Evolutionary conservation across 2,888 invertebrate species (phyloP), one percentile per base, ranked within the genome.

Genomic region (Morinoia aosen): DNA sequence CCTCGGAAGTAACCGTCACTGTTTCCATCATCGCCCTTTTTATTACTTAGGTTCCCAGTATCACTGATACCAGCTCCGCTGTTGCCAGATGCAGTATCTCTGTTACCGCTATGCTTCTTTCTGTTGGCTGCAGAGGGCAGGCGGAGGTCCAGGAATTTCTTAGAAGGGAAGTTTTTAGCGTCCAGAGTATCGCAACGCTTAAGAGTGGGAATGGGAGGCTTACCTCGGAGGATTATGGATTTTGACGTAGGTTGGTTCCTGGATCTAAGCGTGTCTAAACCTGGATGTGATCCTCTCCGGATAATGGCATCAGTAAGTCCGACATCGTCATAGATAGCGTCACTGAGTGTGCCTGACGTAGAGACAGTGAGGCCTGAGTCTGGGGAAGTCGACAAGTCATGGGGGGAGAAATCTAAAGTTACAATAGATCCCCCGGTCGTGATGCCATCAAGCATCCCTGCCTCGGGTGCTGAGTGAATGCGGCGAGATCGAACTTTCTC

Each of bases 1-100:
- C 96, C 76, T 94, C 96, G 76, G 14, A 95, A 25, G 58, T 95
- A 88, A 58, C 95, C 96, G 11, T 96, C 96, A 33, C 25, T 91
- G n/a, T 40, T 91, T 25, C 25, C 91, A 12, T 56, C 91, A 11
- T 56, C 56, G 91, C 16, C 10, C 91, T 48, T 57, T 40, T 48
- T 90, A 58, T 96, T 96, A 76, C 95, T 96, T 88, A 96, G 96
- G 95, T 96, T 96, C 96, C 10, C 90, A 40, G 90, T 90, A 40
- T 90, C 90, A 48, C 90, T 90, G 90, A 90, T 90, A 90, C 88
- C 88, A n/a, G 39, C 95, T 96, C 96, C 93, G 96, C 96, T 88
- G 97, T 97, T 91, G 96, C 97, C 76, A 95, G 98, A 97, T 98
- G 98, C 98, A 98, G 98, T 97, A 98, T 98, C 97, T 98, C 98